Evolutionary conservation across 1,140 invertebrate genomes (phyloP), one percentile per base, ranked within the genome.

Genomic region (Ceratina australensis): DNA sequence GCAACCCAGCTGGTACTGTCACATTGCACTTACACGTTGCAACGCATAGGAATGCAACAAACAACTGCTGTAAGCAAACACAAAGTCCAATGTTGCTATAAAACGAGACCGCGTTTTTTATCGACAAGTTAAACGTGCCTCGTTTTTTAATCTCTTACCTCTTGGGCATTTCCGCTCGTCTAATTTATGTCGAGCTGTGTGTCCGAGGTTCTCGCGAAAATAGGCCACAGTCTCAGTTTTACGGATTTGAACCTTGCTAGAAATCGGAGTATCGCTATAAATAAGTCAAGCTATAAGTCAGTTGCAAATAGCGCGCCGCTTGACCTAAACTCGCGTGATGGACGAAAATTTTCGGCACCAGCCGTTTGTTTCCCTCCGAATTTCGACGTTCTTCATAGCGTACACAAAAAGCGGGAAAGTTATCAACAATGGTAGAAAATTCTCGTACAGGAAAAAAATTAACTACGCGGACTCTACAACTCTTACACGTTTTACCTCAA

Each of bases 271-370:
- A 12, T 5, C 1, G 13, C 59, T 72, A 72, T 54, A 63, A 72
- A 72, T 72, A 72, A 50, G n/a, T n/a, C n/a, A n/a, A n/a, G n/a
- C n/a, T n/a, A n/a, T n/a, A 1, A 7, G 13, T 5, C 18, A 49
- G 26, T 12, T 61, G n/a, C 22, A 72, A 72, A 61, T 61, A 72
- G 69, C 42, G 24, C 49, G 26, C 33, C 66, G 52, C 8, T 1
- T 18, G 20, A 3, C 16, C 16, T 5, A 47, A 69, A 57, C 13
- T 26, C 20, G 33, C 15, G 26, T 3, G 50, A 56, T n/a, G 7
- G 20, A 49, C 2, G 20, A 59, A 59, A 47, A 71, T 16, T 4
- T 18, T 8, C 5, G 33, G 33, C 33, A 42, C 33, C 5, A 8
- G 33, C 2, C 33, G 8, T 10, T 42, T 42, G 5, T 42, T 42